Evolutionary conservation across 2,113 vertebrate species (phyloP).

Genomic region (Solea senegalensis): DNA sequence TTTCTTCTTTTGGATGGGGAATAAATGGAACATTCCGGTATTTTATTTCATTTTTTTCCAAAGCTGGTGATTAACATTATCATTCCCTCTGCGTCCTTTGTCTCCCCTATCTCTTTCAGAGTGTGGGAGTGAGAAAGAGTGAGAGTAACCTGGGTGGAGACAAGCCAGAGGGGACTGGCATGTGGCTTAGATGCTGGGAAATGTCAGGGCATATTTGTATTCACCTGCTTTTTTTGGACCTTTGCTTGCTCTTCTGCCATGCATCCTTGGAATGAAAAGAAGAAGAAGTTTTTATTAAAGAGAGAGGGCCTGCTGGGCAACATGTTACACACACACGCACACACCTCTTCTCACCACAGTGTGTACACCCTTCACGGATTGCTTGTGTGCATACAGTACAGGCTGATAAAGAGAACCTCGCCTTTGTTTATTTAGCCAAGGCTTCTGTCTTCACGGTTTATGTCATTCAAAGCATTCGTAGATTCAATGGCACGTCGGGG

Average conservation of each 20-base stretch:
- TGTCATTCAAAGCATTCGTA: conserved; percentile 51
- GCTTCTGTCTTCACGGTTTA: conserved; percentile 37
- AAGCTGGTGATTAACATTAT: conserved; percentile 10
- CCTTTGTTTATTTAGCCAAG: conserved; percentile 65
- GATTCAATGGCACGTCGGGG: conserved; percentile 46
- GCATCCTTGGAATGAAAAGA: background rate
- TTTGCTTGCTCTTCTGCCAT: conserved; percentile 12
- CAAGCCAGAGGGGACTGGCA: conserved; percentile 53
- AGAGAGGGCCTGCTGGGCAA: conserved; percentile 21
- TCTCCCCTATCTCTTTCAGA: background rate
- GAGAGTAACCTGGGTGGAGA: conserved; percentile 50
- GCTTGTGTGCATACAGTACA: conserved; percentile 40
- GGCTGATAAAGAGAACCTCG: conserved; percentile 58
- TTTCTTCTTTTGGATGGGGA: background rate
- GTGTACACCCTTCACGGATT: conserved; percentile 38
- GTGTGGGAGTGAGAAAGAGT: conserved; percentile 36
- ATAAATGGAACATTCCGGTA: too few relatives aligned
- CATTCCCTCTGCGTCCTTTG: conserved; percentile 15
- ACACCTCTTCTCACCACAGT: conserved; percentile 9
- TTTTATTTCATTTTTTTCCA: too few relatives aligned
- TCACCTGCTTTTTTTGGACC: conserved; percentile 44
- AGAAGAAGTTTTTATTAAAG: conserved; percentile 6
- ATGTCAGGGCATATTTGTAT: conserved; percentile 40
- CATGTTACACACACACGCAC: conserved; percentile 19
- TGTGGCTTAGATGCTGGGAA: conserved; percentile 49